Evolutionary conservation across 2,888 invertebrate genomes (phyloP).

Genomic region (Ptychoptera albimana): DNA sequence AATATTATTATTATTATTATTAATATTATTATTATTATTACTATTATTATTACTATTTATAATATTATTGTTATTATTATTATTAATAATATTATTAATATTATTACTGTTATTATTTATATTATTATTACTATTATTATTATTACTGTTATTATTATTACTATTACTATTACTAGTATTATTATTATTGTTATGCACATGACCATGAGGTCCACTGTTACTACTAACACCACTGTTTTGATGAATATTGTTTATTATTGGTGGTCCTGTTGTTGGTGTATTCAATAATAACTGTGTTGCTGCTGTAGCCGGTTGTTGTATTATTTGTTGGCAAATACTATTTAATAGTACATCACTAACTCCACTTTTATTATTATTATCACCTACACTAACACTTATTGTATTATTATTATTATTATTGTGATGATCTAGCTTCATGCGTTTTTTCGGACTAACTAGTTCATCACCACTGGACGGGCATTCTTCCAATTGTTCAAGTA

Average conservation of each 20-base stretch:
- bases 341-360: too few relatives aligned
- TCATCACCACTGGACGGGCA: slow-evolving; percentile 54
- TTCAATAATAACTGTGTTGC: too few relatives aligned
- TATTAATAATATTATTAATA: background rate
- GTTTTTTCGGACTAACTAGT: slow-evolving; percentile 46
- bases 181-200: slow-evolving; percentile 16
- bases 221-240: too few relatives aligned
- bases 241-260: too few relatives aligned
- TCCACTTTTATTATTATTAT: too few relatives aligned
- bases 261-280: too few relatives aligned
- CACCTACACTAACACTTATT: too few relatives aligned
- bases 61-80: background rate
- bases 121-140: background rate
- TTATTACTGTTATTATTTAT: background rate
- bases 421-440: slow-evolving; percentile 41
- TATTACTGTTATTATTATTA: slow-evolving; percentile 22
- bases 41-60: slow-evolving; percentile 17
- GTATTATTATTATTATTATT: background rate
- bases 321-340: too few relatives aligned
- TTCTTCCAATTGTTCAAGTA: slow-evolving; percentile 53
- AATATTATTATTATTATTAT: slow-evolving; percentile 15
- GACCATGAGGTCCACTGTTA: too few relatives aligned
- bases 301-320: too few relatives aligned
- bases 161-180: background rate
- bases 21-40: slow-evolving; percentile 30